A percentile compares a stretch with the other conserved stretches of the same genome.
Evolutionary conservation across 2,113 vertebrate genomes (phyloP).

Genomic region (Thermophis baileyi): DNA sequence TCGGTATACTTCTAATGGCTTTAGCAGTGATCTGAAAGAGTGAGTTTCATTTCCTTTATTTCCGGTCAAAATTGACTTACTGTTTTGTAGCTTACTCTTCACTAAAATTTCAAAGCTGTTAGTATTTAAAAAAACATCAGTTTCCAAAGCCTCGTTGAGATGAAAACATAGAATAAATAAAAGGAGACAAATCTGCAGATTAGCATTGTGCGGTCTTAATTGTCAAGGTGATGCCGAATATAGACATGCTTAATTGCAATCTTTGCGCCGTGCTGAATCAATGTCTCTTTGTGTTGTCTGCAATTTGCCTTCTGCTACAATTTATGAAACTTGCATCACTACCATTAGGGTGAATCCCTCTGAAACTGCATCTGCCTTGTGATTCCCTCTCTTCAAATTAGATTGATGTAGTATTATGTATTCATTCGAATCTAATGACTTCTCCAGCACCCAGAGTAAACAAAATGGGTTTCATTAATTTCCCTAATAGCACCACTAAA

Average conservation of each 20-base stretch:
- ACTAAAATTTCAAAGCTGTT: constrained; percentile 38
- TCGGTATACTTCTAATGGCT: background rate
- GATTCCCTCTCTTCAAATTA: constrained; percentile 67
- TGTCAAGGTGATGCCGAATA: constrained; percentile 55
- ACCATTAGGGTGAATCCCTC: constrained; percentile 62
- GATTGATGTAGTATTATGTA: constrained; percentile 65
- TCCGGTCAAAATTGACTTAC: background rate
- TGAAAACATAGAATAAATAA: constrained; percentile 41
- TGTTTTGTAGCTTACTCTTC: constrained; percentile 25
- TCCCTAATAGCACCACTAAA: constrained; percentile 67
- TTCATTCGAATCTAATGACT: constrained; percentile 68
- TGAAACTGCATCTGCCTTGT: constrained; percentile 58
- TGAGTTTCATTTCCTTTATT: background rate
- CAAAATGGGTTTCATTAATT: constrained; percentile 68
- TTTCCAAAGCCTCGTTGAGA: constrained; percentile 7
- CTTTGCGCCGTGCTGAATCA: constrained; percentile 54
- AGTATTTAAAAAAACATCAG: constrained; percentile 30
- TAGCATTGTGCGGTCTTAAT: constrained; percentile 54
- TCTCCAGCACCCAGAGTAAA: constrained; percentile 63
- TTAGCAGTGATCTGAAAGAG: constrained; percentile 24
- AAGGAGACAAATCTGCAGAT: constrained; percentile 36
- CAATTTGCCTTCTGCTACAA: constrained; percentile 66
- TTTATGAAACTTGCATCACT: constrained; percentile 61
- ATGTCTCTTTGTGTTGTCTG: constrained; percentile 59
- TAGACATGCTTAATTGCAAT: constrained; percentile 47